Evolutionary conservation across 2,888 invertebrate species (phyloP).

Genomic region (Agonopterix arenella): DNA sequence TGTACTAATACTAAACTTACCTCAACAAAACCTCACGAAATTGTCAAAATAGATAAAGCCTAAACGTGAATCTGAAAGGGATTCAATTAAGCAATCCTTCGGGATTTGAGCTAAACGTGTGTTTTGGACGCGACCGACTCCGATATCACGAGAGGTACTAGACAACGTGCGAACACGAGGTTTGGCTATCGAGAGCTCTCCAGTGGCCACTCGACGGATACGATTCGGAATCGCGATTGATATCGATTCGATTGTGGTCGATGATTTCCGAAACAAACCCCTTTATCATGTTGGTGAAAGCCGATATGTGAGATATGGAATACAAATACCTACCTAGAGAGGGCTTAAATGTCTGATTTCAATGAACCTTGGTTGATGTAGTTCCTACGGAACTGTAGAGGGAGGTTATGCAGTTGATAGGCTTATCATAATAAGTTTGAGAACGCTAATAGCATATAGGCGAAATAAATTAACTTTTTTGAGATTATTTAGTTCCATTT

Average conservation of each 20-base stretch:
- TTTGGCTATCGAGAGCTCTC: constrained; percentile 42
- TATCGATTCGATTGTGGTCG: constrained; percentile 31
- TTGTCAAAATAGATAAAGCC: neutral
- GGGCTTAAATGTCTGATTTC: too few relatives aligned
- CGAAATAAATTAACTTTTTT: too few relatives aligned
- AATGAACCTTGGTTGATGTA: too few relatives aligned
- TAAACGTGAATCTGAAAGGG: constrained; percentile 22
- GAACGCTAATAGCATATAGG: too few relatives aligned
- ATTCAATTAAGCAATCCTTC: constrained; percentile 48
- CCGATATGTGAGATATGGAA: neutral
- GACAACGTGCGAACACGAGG: constrained; percentile 35
- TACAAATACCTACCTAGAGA: too few relatives aligned
- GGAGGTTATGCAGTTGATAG: too few relatives aligned
- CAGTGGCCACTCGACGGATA: constrained; percentile 45
- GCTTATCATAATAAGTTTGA: too few relatives aligned
- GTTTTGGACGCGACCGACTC: constrained; percentile 34
- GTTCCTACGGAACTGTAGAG: too few relatives aligned
- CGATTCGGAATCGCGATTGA: constrained; percentile 48
- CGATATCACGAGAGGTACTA: constrained; percentile 39
- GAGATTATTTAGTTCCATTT: too few relatives aligned
- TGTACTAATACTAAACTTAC: too few relatives aligned
- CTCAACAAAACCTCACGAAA: neutral
- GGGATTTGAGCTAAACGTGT: constrained; percentile 36
- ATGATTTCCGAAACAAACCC: constrained; percentile 35
- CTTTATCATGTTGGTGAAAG: constrained; percentile 26